These are phyloP conservation scores for Diadophis punctatus DNA, from an alignment of 2,113 vertebrate genomes.

Conservation along the genomic window DNA sequence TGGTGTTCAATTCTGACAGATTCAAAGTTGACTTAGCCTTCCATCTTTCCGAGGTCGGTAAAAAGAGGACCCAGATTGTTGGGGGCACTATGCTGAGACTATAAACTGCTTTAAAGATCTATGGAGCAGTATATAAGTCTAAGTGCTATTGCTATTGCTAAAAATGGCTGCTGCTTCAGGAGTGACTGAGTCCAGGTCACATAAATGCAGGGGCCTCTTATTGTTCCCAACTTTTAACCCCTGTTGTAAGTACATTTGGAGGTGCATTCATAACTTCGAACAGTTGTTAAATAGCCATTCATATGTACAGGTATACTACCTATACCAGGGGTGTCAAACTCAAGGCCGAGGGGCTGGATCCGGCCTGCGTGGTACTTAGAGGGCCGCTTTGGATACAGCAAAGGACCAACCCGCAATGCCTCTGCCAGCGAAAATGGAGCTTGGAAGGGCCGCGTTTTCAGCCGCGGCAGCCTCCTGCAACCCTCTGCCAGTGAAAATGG, in stretches of 20 bases:
- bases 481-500: too few species aligned
- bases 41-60: not conserved
- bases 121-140: not conserved
- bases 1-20: too few species aligned
- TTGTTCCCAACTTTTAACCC: not conserved
- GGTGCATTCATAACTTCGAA: not conserved
- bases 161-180: too few species aligned
- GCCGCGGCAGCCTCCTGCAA: too few species aligned
- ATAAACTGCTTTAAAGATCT: not conserved
- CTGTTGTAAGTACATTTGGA: not conserved
- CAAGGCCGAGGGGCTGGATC: too few species aligned
- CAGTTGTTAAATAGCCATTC: not conserved
- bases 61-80: not conserved
- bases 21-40: not conserved
- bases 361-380: too few species aligned
- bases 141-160: not conserved
- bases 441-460: too few species aligned
- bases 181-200: not conserved
- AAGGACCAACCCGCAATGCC: too few species aligned
- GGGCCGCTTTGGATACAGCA: too few species aligned
- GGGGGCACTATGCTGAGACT: not conserved
- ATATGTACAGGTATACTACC: not conserved
- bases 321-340: too few species aligned
- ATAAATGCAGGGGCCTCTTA: not conserved
- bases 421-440: too few species aligned